These are phyloP conservation scores for Coelinius sp. DNA, from an alignment of 2,888 invertebrate genomes.

Conservation along the genomic window DNA sequence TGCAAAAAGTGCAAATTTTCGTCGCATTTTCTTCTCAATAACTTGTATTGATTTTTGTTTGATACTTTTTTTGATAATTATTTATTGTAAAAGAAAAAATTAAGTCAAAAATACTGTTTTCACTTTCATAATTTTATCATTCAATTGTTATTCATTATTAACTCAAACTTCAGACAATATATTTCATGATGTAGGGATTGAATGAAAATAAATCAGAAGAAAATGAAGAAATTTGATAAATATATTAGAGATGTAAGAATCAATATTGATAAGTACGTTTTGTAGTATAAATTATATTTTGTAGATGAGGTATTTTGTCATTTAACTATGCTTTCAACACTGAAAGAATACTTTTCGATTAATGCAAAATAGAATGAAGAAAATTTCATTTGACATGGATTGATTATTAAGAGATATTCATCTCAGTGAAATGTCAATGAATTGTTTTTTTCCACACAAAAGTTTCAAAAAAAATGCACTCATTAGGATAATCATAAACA, in stretches of 20 bases:
- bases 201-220: not conserved
- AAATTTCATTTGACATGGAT: too few relatives aligned
- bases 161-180: conserved; percentile 18
- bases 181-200: not conserved
- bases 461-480: not conserved
- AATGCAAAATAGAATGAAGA: too few relatives aligned
- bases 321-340: too few relatives aligned
- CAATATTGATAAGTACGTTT: not conserved
- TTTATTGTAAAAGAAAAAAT: not conserved
- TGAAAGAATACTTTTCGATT: too few relatives aligned
- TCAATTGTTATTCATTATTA: conserved; percentile 8
- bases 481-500: not conserved
- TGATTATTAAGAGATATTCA: too few relatives aligned
- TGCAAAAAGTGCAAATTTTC: not conserved
- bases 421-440: too few relatives aligned
- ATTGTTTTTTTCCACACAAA: too few relatives aligned
- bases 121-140: conserved; percentile 3
- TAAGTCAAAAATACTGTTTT: not conserved
- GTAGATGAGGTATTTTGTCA: too few relatives aligned
- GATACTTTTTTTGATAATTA: not conserved
- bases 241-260: not conserved
- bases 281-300: not conserved
- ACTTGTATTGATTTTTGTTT: not conserved
- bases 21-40: not conserved
- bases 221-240: not conserved